Percentiles rank a stretch among this genome's conserved stretches.
These are phyloP conservation scores for Nerophis ophidion DNA, from an alignment of 2,113 vertebrate species.

Conservation along the genomic window DNA sequence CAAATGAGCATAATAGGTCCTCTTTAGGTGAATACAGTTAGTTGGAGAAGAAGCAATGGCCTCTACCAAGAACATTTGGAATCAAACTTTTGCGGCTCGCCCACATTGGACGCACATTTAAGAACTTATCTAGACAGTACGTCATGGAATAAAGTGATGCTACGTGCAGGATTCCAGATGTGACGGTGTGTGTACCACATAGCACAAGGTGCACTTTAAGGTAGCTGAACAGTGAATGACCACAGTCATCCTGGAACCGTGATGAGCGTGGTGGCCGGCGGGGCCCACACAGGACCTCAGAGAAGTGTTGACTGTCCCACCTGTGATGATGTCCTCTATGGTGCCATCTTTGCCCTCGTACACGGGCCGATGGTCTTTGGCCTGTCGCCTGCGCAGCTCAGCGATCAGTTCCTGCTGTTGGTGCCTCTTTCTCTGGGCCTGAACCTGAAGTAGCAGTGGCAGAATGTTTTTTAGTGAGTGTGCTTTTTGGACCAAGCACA, in stretches of 20 bases:
- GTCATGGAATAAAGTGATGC: slow-evolving; percentile 18
- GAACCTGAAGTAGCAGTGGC: slow-evolving; percentile 56
- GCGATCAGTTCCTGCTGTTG: slow-evolving; percentile 93
- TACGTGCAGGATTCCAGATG: slow-evolving; percentile 46
- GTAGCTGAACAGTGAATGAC: slow-evolving; percentile 65
- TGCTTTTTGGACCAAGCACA: slow-evolving; percentile 7
- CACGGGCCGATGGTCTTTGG: slow-evolving; percentile 91
- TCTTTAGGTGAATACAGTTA: neutral
- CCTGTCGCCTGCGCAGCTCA: slow-evolving; percentile 85
- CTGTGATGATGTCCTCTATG: slow-evolving; percentile 97
- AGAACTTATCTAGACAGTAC: slow-evolving; percentile 10
- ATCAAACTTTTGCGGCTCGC: neutral
- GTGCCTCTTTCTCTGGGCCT: slow-evolving; percentile 80
- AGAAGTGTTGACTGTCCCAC: slow-evolving; percentile 66
- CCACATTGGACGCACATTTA: slow-evolving; percentile 13
- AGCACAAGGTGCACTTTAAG: slow-evolving; percentile 68
- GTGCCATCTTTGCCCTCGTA: slow-evolving; percentile 96
- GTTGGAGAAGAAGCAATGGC: neutral
- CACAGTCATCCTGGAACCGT: slow-evolving; percentile 60
- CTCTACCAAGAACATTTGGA: neutral
- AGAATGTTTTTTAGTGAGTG: slow-evolving; percentile 16
- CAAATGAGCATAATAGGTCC: neutral
- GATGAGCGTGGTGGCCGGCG: slow-evolving; percentile 14
- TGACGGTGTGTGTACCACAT: slow-evolving; percentile 57
- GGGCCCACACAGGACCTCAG: slow-evolving; percentile 15